A percentile compares a stretch with the other conserved stretches of the same genome.
Evolutionary conservation across 2,888 invertebrate genomes (phyloP).

Genomic region (Lapara coniferarum): DNA sequence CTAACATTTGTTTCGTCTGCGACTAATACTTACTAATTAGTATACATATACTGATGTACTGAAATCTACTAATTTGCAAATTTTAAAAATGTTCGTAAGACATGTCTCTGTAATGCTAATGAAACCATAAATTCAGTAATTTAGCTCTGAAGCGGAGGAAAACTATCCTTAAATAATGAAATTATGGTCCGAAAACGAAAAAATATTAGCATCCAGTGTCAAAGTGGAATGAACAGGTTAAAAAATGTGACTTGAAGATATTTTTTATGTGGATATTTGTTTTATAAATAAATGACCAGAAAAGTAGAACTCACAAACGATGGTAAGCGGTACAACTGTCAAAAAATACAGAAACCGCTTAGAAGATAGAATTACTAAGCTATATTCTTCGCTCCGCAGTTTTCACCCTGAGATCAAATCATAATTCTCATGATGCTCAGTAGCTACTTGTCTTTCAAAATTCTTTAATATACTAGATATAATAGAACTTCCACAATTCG

Average conservation of each 20-base stretch:
- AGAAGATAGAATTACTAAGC: background rate
- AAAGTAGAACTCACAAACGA: no score
- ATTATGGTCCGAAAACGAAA: constrained; percentile 5
- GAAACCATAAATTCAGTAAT: constrained; percentile 15
- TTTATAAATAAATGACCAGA: background rate
- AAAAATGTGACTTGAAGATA: background rate
- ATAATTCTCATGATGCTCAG: no score
- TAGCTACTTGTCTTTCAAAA: no score
- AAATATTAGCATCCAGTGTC: constrained; percentile 9
- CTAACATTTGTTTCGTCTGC: no score
- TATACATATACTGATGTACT: background rate
- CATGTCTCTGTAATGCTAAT: constrained; percentile 11
- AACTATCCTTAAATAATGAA: constrained; percentile 18
- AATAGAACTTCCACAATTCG: no score
- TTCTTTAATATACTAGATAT: no score
- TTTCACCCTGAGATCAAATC: no score
- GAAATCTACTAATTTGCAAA: background rate
- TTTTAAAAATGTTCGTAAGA: constrained; percentile 5
- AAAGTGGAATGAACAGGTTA: background rate
- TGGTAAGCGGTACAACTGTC: no score
- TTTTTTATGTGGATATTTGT: background rate
- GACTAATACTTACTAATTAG: no score
- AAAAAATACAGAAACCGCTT: no score
- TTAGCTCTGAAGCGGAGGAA: constrained; percentile 5
- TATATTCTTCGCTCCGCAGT: no score